Evolutionary conservation across 2,113 vertebrate genomes (phyloP), one percentile per base, ranked within the genome.

Genomic region (Nipponia nippon): DNA sequence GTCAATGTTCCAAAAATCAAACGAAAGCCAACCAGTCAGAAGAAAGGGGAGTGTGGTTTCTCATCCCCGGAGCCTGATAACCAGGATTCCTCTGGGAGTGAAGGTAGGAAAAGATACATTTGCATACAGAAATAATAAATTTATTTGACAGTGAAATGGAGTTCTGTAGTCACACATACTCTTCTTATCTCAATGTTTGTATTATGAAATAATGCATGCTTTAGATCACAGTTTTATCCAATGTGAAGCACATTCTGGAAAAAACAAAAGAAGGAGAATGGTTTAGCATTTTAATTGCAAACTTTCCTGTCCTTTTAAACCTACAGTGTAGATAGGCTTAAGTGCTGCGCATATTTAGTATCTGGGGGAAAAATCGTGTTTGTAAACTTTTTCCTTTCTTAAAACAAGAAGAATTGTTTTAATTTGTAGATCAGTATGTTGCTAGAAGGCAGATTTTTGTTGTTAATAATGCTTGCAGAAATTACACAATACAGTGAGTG

Each of bases 81-180:
- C 62, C 99, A 99, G 62, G 99, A 99, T 95, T 99, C 99, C 4
- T 99, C 99, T 67, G 99, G 99, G 91, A 99, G 99, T 79, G 99
- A 99, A 98, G 98, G 99, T 99, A 98, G 89, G 96, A 86, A 44
- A 75, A 91, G 25, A 75, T 47, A 50, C 2, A 7, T 86, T 88
- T 67, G 7, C 25, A 38, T 46, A 63, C 9, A 73, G 29, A 92
- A 76, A 21, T 47, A 82, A 67, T 34, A 77, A 44, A 40, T 65
- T 12, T 53, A 32, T 87, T 56, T 79, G 58, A 50, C 16, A 79
- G 12, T 22, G 59, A 20, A 70, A 44, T 9, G 44, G 52, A 71
- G 22, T 44, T 40, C 40, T 44, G 25, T 27, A 83, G 61, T 70
- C 55, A 77, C 2, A 7, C 23, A 15, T 61, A 18, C 30, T n/a